phyloP scores from a whole-genome alignment of 2,888 invertebrate species.

The Oithona nana region DNA sequence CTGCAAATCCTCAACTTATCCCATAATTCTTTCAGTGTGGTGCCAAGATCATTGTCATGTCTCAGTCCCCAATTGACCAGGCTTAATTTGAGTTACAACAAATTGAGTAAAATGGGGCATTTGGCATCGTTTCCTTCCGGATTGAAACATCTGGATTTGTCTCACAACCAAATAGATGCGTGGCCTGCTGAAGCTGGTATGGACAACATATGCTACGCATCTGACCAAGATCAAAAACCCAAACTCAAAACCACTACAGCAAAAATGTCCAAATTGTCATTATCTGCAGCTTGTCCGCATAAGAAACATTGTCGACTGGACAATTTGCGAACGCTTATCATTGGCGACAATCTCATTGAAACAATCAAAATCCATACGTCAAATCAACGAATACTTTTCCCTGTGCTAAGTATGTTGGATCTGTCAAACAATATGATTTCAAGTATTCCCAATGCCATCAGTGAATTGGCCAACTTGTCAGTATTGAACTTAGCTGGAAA shows the following conservation, averaged over 20 bases:
- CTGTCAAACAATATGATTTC: slow-evolving; percentile 66
- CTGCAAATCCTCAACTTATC: slow-evolving; percentile 62
- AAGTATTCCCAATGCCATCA: slow-evolving; percentile 60
- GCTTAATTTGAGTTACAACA: slow-evolving; percentile 79
- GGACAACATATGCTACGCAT: background rate
- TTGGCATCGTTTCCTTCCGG: slow-evolving; percentile 74
- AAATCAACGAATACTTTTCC: slow-evolving; percentile 58
- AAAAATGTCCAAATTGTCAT: background rate
- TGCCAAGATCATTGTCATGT: slow-evolving; percentile 76
- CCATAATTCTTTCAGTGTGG: slow-evolving; percentile 68
- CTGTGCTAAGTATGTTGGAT: slow-evolving; percentile 83
- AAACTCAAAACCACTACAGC: too few relatives aligned
- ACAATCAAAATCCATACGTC: slow-evolving; percentile 40
- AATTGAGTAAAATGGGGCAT: slow-evolving; percentile 45
- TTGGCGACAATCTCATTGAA: slow-evolving; percentile 66
- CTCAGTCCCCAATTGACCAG: slow-evolving; percentile 64
- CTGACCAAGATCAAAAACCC: too few relatives aligned
- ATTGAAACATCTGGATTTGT: slow-evolving; percentile 75
- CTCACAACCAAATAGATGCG: slow-evolving; percentile 70
- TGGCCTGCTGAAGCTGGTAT: slow-evolving; percentile 38
- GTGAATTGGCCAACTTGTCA: slow-evolving; percentile 68
- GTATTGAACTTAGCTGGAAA: slow-evolving; percentile 66
- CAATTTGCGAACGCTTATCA: slow-evolving; percentile 54
- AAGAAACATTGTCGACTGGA: slow-evolving; percentile 63
- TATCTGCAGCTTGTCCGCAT: slow-evolving; percentile 31